Evolutionary conservation across 2,797 vertebrate genomes (phyloP).

Genomic region (Eulemur albifrons): DNA sequence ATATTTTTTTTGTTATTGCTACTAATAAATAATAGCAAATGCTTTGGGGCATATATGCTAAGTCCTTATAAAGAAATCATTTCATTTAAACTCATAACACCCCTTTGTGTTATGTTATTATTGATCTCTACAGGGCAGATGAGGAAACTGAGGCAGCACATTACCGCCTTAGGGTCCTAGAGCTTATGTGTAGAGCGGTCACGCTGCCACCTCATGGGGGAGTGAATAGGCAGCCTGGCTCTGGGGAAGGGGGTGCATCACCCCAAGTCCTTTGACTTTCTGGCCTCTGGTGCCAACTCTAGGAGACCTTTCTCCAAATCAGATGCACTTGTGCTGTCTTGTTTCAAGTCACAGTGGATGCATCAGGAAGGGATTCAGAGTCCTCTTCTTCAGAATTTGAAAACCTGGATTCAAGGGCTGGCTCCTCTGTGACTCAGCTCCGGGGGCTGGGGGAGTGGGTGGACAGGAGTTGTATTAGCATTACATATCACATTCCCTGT

Average conservation of each 20-base stretch:
- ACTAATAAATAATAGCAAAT: not conserved
- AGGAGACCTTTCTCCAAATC: not conserved
- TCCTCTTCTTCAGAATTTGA: not conserved
- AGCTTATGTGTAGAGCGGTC: not conserved
- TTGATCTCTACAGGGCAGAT: not conserved
- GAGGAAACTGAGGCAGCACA: not conserved
- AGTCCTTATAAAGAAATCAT: not conserved
- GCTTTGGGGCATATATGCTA: not conserved
- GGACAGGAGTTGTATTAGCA: not conserved
- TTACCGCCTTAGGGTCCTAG: not conserved
- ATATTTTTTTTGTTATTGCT: not conserved
- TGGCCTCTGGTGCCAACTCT: not conserved
- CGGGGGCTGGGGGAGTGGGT: fast-evolving
- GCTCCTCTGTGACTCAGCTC: not conserved
- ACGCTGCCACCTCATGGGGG: fast-evolving
- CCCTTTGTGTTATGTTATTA: not conserved
- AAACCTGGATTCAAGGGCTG: not conserved
- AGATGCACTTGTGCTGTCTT: not conserved
- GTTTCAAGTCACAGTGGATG: not conserved
- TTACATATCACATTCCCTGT: not conserved
- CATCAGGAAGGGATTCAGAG: not conserved
- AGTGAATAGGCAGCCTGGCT: not conserved
- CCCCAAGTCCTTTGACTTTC: not conserved
- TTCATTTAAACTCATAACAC: not conserved
- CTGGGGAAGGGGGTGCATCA: too few species aligned